phyloP scores from a whole-genome alignment of 2,888 invertebrate species.

The Lepetodrilus schrolli region DNA sequence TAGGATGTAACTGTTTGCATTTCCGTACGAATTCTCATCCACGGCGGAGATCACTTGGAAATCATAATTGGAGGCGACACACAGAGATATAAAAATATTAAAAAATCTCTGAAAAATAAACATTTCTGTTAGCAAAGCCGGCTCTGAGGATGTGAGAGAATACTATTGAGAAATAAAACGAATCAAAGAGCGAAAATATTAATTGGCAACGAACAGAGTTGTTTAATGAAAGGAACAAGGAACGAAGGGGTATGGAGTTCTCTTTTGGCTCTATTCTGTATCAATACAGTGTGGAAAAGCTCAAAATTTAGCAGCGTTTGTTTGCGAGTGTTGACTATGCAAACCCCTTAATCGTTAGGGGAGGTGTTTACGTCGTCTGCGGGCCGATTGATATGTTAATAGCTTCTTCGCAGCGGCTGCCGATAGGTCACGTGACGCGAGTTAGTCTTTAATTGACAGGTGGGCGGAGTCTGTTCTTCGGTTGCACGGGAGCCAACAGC shows the following conservation, averaged over 20 bases:
- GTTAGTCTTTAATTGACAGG: conserved; percentile 5
- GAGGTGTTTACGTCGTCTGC: neutral
- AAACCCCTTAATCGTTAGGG: conserved; percentile 11
- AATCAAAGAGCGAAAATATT: conserved; percentile 17
- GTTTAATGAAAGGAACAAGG: neutral
- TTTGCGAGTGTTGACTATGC: neutral
- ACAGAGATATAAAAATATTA: conserved; percentile 30
- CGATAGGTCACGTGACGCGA: conserved; percentile 8
- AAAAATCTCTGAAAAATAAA: conserved; percentile 21
- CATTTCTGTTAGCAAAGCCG: conserved; percentile 18
- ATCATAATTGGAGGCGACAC: conserved; percentile 29
- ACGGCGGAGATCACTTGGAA: conserved; percentile 4
- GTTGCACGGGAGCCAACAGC: neutral
- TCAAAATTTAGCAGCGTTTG: conserved; percentile 22
- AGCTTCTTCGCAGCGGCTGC: neutral
- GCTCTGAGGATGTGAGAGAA: neutral
- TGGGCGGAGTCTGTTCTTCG: neutral
- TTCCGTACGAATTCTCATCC: conserved; percentile 15
- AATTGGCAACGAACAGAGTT: neutral
- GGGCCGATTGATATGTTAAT: conserved; percentile 20
- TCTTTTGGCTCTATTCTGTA: conserved; percentile 8
- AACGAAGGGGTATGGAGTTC: neutral
- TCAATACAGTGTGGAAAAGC: conserved; percentile 13
- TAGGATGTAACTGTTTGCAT: conserved; percentile 34
- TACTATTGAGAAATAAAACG: neutral